These are phyloP conservation scores for Epicauta chinensis DNA, from an alignment of 1,140 invertebrate species.

Conservation along the genomic window DNA sequence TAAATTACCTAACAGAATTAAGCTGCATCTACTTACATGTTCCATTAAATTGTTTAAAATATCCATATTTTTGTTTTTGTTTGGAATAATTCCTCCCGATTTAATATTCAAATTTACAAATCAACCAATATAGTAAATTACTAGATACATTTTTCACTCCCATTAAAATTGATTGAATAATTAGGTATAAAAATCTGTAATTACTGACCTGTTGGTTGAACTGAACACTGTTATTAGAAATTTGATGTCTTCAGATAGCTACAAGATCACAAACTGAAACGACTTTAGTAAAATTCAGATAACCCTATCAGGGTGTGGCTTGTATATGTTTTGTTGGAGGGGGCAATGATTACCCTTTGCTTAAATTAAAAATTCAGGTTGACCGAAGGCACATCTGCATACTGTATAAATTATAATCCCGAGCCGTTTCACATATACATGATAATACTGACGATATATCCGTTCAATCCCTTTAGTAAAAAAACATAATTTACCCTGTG, in stretches of 20 bases:
- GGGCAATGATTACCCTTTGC: conserved; percentile 23
- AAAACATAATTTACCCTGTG: conserved; percentile 30
- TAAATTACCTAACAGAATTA: conserved; percentile 10
- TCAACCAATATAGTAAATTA: too few species aligned
- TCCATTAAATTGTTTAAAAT: too few species aligned
- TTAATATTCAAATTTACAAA: too few species aligned
- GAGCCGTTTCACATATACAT: conserved; percentile 24
- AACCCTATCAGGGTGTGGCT: conserved; percentile 23
- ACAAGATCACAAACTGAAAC: conserved; percentile 12
- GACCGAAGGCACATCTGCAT: conserved; percentile 25
- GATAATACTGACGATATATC: conserved; percentile 20
- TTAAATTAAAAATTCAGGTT: conserved; percentile 27
- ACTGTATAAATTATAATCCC: conserved; percentile 24
- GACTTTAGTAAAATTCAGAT: conserved; percentile 4
- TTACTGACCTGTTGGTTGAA: too few species aligned
- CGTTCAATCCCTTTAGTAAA: conserved; percentile 21
- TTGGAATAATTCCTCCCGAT: too few species aligned
- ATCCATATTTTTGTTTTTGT: too few species aligned
- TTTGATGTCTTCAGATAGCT: conserved; percentile 2
- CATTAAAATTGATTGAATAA: too few species aligned
- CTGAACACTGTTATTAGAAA: too few species aligned
- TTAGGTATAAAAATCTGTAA: too few species aligned
- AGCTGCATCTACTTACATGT: neutral
- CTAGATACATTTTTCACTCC: too few species aligned
- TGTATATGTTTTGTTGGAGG: conserved; percentile 12